Evolutionary conservation across 2,113 vertebrate genomes (phyloP), one percentile per base, ranked within the genome.

Genomic region (Sceloporus undulatus): DNA sequence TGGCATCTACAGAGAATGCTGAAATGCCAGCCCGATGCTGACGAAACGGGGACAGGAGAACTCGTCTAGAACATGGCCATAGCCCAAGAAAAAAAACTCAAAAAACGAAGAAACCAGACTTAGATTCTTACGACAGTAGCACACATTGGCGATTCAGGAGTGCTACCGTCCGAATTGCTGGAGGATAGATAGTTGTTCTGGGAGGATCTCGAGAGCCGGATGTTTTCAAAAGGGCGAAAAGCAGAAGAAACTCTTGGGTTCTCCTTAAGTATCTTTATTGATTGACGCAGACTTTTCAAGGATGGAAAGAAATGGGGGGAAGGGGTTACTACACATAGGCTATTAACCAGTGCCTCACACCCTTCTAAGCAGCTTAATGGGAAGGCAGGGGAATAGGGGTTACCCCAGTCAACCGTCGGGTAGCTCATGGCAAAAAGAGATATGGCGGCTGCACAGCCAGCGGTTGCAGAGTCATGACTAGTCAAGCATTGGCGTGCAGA

Each of bases 381-480:
- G 59, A 83, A 77, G n/a, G 23, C n/a, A 27, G n/a, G n/a, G 54
- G 75, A 88, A 88, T 84, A 42, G 62, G 81, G 87, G 87, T 88
- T 70, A 54, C 29, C 13, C 27, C 42, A 81, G 52, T 82, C 70
- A 71, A 88, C 6, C 9, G 42, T 34, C 16, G 54, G 56, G 56
- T 13, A 38, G 75, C 59, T 88, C 76, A 77, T 56, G n/a, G 75
- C 29, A 88, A 84, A 62, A 34, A 48, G 42, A 56, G 84, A 88
- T 52, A 88, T 88, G 87, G 87, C 80, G 25, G 87, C 48, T 66
- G 65, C 48, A 34, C 75, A 52, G 59, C 40, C 73, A 77, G 59
- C 11, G n/a, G 62, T 29, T 14, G 40, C 71, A 52, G 27, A 76
- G 29, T 87, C 38, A 52, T 5, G 42, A 8, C 65, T 74, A 14